phyloP scores from a whole-genome alignment of 1,140 invertebrate genomes.

The Hycleus phaleratus region DNA sequence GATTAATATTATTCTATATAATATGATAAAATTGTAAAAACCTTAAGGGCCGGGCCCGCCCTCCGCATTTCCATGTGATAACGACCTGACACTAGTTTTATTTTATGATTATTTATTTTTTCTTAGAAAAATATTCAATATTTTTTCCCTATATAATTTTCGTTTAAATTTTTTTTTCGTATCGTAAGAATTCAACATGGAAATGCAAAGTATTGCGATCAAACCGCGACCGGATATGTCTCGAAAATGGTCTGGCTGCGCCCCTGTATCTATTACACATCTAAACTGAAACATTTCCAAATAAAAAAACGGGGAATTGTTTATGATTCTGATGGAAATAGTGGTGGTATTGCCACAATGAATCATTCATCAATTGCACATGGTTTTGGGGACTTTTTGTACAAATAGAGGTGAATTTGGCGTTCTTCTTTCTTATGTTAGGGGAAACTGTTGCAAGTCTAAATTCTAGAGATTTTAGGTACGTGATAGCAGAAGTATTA shows the following conservation, averaged over 20 bases:
- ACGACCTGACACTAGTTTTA: conserved; percentile 39
- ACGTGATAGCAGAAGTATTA: conserved; percentile 30
- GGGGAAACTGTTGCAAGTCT: neutral
- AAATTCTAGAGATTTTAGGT: conserved; percentile 26
- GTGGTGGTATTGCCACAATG: conserved; percentile 31
- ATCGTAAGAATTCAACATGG: conserved; percentile 23
- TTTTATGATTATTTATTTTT: neutral
- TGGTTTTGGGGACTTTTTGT: neutral
- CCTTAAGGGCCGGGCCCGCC: conserved; percentile 26
- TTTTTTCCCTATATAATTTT: conserved; percentile 3
- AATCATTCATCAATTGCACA: conserved; percentile 35
- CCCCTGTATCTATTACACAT: neutral
- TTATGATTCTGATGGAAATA: neutral
- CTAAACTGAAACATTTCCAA: too few relatives aligned
- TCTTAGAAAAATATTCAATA: conserved; percentile 39
- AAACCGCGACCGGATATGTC: conserved; percentile 38
- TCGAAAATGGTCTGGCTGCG: conserved; percentile 40
- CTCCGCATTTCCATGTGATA: conserved; percentile 38
- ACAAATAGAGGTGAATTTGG: too few relatives aligned
- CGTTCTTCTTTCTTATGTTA: too few relatives aligned
- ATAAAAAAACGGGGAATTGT: too few relatives aligned
- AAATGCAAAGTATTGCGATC: conserved; percentile 32
- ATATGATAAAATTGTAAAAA: conserved; percentile 39
- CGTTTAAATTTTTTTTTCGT: too few relatives aligned
- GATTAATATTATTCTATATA: conserved; percentile 21